Evolutionary conservation across 2,113 vertebrate genomes (phyloP), one percentile per base, ranked within the genome.

Genomic region (Mobula hypostoma): DNA sequence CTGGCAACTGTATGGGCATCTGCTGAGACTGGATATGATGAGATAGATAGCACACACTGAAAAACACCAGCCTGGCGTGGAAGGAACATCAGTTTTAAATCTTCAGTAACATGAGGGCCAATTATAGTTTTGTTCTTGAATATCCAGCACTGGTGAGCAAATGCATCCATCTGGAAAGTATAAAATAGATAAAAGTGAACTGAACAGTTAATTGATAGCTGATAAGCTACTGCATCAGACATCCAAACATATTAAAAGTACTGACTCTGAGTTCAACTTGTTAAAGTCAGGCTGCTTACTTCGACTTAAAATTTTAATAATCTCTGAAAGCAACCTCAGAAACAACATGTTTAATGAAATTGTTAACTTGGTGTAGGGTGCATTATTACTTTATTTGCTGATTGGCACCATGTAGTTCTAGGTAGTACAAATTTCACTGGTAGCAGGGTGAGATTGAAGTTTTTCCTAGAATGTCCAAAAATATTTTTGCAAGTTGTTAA

Each of bases 81-180:
- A 72, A 99, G 96, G 94, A 99, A 98, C 94, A 99, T 96, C 91
- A 99, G 96, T 96, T 98, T 98, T 96, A 99, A 96, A 32, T 99
- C 98, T 61, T 98, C 98, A 68, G 98, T 97, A 94, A 97, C 97
- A 94, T 97, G 97, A 17, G 99, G 97, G 94, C 97, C 98, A 95
- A 99, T 96, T 27, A 99, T 97, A 0, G 97, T 97, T 97, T 98
- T 99, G 96, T 98, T 99, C 96, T 99, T 99, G 95, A 99, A 98
- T 88, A 99, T 97, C 61, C 99, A 95, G 95, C 98, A 99, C n/a
- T 97, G 98, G 63, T 98, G 97, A 48, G 97, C 97, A 79, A 97
- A 94, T 94, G 96, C 95, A 63, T 98, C 98, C 95, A 99, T 96
- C 99, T 98, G 95, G 95, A 95, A 94, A 95, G 80, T 56, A 90